Conservation (phyloP, 2,888 invertebrate species). For the Callosobruchus maculatus region DNA sequence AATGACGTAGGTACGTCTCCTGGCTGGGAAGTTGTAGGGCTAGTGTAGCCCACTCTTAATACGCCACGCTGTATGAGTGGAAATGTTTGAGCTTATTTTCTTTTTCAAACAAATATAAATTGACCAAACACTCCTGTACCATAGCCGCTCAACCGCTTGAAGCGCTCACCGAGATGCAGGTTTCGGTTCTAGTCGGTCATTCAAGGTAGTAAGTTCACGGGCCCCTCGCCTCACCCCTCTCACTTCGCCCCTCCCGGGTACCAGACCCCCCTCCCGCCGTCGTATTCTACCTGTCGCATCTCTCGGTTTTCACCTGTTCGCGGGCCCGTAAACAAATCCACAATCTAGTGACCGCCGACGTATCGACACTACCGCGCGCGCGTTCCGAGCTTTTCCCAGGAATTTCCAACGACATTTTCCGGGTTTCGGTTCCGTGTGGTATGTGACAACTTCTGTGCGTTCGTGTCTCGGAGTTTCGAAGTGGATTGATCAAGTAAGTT, state of each 20-base stretch:
- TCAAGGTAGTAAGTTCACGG: slow-evolving; percentile 39
- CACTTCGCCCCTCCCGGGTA: not conserved
- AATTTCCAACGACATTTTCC: not conserved
- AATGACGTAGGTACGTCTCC: too few relatives aligned
- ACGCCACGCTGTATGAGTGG: too few relatives aligned
- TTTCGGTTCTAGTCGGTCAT: slow-evolving; percentile 37
- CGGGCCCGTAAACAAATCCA: slow-evolving; percentile 5
- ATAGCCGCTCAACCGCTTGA: not conserved
- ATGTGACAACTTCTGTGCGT: not conserved
- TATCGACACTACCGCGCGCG: not conserved
- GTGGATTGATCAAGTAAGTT: not conserved
- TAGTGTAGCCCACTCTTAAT: too few relatives aligned
- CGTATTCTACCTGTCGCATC: slow-evolving; percentile 5
- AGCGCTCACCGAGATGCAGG: slow-evolving; percentile 17
- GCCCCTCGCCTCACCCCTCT: slow-evolving; percentile 19
- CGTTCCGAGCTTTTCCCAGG: not conserved
- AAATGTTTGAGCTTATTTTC: too few relatives aligned
- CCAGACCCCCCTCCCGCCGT: slow-evolving; percentile 14
- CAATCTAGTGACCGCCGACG: slow-evolving; percentile 7
- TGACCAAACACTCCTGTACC: not conserved
- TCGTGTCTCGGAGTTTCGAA: not conserved
- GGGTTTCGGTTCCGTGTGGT: not conserved
- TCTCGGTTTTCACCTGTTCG: slow-evolving; percentile 13
- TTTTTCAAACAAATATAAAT: too few relatives aligned
- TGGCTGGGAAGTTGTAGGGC: too few relatives aligned